These are phyloP conservation scores for Acanthis flammea DNA, from an alignment of 2,797 vertebrate genomes.

Conservation along the genomic window DNA sequence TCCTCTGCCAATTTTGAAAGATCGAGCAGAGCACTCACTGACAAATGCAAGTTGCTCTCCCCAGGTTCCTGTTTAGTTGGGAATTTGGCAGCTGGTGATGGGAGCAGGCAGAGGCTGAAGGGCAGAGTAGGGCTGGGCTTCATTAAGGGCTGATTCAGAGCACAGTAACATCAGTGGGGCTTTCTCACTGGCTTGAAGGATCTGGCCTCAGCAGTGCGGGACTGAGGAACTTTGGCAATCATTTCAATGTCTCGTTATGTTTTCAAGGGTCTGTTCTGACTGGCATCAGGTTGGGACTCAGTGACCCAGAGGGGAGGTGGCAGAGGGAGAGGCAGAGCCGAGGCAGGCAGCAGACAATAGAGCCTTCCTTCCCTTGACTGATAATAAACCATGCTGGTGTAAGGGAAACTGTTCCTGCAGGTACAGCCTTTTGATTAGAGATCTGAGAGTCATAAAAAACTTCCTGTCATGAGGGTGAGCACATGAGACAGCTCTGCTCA, in stretches of 20 bases:
- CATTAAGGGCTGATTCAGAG: neutral
- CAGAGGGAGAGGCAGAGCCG: neutral
- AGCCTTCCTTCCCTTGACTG: neutral
- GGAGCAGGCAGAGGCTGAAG: neutral
- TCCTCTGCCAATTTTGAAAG: fast-evolving
- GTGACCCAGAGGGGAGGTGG: neutral
- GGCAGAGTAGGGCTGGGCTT: neutral
- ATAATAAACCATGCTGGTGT: neutral
- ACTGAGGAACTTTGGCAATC: neutral
- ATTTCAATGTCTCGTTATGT: neutral
- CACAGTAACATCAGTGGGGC: neutral
- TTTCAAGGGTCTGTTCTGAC: neutral
- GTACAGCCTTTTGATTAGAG: neutral
- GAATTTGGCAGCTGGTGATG: neutral
- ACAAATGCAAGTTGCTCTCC: neutral
- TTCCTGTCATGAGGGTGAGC: neutral
- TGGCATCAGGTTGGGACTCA: neutral
- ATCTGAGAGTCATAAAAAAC: neutral
- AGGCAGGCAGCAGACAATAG: neutral
- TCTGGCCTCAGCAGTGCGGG: neutral
- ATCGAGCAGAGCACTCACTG: neutral
- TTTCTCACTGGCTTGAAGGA: neutral
- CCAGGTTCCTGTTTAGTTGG: neutral
- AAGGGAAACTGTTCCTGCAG: neutral
- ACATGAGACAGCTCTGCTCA: neutral